Percentiles rank a stretch among this genome's conserved stretches.
Evolutionary conservation across 2,797 vertebrate species (phyloP).

Genomic region (Lindbergichthys nudifrons): DNA sequence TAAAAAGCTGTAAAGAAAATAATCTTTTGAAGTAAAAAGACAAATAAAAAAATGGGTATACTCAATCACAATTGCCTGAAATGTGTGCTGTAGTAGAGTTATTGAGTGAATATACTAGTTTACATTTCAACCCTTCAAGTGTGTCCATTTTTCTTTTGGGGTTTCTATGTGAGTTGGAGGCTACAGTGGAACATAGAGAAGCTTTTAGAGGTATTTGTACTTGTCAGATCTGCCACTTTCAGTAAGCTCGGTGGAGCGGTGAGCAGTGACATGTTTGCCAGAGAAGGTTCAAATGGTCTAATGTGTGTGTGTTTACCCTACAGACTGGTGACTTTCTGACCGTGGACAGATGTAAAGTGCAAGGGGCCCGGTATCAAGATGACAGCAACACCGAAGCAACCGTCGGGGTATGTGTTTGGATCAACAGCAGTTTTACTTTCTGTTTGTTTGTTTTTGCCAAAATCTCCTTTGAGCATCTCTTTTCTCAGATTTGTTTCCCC

Average conservation of each 20-base stretch:
- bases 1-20: too few species aligned
- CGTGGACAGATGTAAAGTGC: constrained; percentile 80
- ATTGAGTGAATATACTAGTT: too few species aligned
- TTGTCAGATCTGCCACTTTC: constrained; percentile 5
- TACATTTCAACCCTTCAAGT: constrained; percentile 1
- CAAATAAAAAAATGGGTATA: too few species aligned
- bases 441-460: background rate
- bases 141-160: constrained; percentile 6
- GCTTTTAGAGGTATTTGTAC: constrained; percentile 31
- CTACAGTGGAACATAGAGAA: background rate
- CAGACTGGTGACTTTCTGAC: constrained; percentile 83
- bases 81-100: too few species aligned
- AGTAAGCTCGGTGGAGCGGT: background rate
- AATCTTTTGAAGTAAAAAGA: too few species aligned
- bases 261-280: constrained; percentile 12
- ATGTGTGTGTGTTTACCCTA: constrained; percentile 39
- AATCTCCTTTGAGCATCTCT: constrained; percentile 32
- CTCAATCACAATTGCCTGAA: too few species aligned
- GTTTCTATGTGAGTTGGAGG: background rate
- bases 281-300: constrained; percentile 15
- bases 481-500: constrained; percentile 30
- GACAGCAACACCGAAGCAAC: constrained; percentile 73
- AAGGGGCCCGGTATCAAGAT: constrained; percentile 76
- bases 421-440: constrained; percentile 3
- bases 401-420: constrained; percentile 69